These are phyloP conservation scores for Menidia beryllina DNA, from an alignment of 2,113 vertebrate species.

Conservation along the genomic window DNA sequence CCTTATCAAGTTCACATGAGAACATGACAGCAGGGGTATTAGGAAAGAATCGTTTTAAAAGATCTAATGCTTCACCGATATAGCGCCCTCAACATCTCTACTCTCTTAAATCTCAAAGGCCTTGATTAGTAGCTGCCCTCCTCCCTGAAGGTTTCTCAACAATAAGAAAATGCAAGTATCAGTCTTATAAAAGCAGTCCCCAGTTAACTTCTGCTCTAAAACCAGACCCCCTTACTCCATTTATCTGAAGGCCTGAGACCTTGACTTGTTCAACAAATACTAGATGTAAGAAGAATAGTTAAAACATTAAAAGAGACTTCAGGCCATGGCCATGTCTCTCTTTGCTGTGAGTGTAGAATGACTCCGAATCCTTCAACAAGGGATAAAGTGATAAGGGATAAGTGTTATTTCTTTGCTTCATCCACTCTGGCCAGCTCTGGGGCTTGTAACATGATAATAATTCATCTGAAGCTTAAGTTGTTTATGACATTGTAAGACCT, in stretches of 20 bases:
- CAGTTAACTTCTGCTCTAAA: slow-evolving; percentile 26
- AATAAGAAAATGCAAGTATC: slow-evolving; percentile 57
- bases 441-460: slow-evolving; percentile 28
- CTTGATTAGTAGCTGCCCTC: slow-evolving; percentile 47
- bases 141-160: slow-evolving; percentile 68
- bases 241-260: slow-evolving; percentile 50
- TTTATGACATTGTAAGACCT: slow-evolving; percentile 3
- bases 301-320: slow-evolving; percentile 49
- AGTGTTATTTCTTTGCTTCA: slow-evolving; percentile 29
- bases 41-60: slow-evolving; percentile 3
- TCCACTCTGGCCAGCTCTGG: slow-evolving; percentile 21
- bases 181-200: slow-evolving; percentile 20
- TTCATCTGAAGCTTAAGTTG: slow-evolving; percentile 27
- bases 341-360: slow-evolving; percentile 18
- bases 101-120: slow-evolving; percentile 27
- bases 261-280: slow-evolving; percentile 52
- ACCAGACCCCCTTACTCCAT: slow-evolving; percentile 33
- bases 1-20: slow-evolving; percentile 13
- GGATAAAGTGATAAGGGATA: too few species aligned
- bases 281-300: slow-evolving; percentile 50
- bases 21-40: neutral
- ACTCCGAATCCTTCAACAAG: slow-evolving; percentile 32
- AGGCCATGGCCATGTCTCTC: slow-evolving; percentile 23
- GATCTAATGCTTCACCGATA: neutral
- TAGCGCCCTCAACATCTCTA: slow-evolving; percentile 8